Percentiles rank a stretch among this genome's conserved stretches.
Evolutionary conservation across 2,797 vertebrate genomes (phyloP).

Genomic region (Rhynchonycteris naso): DNA sequence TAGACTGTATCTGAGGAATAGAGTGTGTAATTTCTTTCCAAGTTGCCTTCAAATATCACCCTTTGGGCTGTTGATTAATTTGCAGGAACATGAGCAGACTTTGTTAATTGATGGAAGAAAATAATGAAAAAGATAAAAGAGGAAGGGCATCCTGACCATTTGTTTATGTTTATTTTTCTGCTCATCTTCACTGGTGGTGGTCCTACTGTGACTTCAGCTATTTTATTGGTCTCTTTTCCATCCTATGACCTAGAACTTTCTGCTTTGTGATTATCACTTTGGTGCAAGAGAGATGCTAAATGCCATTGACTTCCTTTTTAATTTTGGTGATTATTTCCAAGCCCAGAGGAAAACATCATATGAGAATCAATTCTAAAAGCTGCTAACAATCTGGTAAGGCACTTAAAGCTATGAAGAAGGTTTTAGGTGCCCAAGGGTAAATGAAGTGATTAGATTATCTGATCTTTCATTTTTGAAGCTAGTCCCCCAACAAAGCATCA

Average conservation of each 20-base stretch:
- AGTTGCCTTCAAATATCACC: slow-evolving; percentile 62
- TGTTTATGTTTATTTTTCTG: slow-evolving; percentile 65
- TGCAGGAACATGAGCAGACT: slow-evolving; percentile 40
- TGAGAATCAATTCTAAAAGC: slow-evolving; percentile 57
- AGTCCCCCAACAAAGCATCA: neutral
- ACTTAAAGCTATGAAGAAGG: neutral
- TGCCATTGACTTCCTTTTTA: slow-evolving; percentile 68
- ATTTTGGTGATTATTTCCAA: slow-evolving; percentile 71
- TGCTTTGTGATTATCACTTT: slow-evolving; percentile 51
- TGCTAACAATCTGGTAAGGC: slow-evolving; percentile 49
- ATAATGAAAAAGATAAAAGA: slow-evolving; percentile 58
- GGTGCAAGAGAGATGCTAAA: slow-evolving; percentile 58
- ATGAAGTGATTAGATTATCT: slow-evolving; percentile 30
- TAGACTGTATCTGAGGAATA: slow-evolving; percentile 28
- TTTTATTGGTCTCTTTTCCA: slow-evolving; percentile 64
- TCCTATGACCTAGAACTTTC: slow-evolving; percentile 61
- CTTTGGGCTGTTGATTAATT: slow-evolving; percentile 64
- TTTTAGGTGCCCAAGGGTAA: slow-evolving; percentile 14
- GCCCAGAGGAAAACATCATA: slow-evolving; percentile 60
- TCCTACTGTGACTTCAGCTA: neutral
- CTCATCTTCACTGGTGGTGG: neutral
- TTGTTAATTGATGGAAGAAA: slow-evolving; percentile 62
- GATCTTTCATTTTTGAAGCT: slow-evolving; percentile 55
- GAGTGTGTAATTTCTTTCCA: slow-evolving; percentile 2
- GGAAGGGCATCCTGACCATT: slow-evolving; percentile 47